Conservation (phyloP, 2,113 vertebrate species). For the Bubo blakistoni region DNA sequence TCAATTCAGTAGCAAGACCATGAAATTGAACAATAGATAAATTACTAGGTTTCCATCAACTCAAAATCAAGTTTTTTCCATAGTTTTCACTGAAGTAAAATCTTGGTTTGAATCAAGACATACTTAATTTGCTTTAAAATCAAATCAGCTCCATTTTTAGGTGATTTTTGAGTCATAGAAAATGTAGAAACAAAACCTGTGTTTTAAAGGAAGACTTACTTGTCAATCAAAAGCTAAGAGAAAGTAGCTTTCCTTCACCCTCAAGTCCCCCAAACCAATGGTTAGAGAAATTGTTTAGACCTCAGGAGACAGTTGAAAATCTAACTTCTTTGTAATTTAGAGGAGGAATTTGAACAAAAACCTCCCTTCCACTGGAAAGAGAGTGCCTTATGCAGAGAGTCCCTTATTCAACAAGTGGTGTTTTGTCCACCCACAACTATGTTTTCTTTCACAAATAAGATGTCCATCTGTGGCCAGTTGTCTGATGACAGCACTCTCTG, state of each 20-base stretch:
- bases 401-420: background rate
- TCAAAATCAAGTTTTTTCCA: background rate
- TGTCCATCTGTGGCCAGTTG: background rate
- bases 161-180: background rate
- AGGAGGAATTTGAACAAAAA: background rate
- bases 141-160: background rate
- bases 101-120: background rate
- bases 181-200: background rate
- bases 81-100: background rate
- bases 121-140: background rate
- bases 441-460: background rate
- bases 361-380: background rate
- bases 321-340: background rate
- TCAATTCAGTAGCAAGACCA: background rate
- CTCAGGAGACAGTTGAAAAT: background rate
- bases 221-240: background rate
- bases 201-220: background rate
- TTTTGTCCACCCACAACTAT: background rate
- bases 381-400: background rate
- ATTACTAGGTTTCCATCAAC: background rate
- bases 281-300: background rate
- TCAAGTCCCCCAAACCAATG: background rate
- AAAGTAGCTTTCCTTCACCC: background rate
- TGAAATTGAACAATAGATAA: background rate
- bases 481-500: background rate